Evolutionary conservation across 2,113 vertebrate species (phyloP).

Genomic region (Scophthalmus maximus): DNA sequence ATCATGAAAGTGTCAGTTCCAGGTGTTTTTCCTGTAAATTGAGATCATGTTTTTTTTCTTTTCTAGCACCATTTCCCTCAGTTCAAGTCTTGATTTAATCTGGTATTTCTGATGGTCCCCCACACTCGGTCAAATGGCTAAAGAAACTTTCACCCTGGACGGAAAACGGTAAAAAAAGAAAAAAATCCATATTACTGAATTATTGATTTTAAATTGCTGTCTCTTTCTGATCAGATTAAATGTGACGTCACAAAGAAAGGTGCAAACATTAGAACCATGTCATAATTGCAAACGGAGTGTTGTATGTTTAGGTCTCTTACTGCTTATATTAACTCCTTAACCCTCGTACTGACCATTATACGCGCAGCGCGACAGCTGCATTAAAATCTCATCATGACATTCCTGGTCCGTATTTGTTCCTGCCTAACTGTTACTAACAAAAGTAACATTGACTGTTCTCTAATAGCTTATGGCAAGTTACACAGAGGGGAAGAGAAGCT

Average conservation of each 20-base stretch:
- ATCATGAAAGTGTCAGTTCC: conserved; percentile 17
- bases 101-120: conserved; percentile 26
- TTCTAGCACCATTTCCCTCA: conserved; percentile 18
- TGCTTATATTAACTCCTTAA: conserved; percentile 11
- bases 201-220: conserved; percentile 5
- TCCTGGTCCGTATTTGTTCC: conserved; percentile 31
- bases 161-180: conserved; percentile 1
- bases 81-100: conserved; percentile 7
- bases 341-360: background rate
- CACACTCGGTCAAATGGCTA: conserved; percentile 2
- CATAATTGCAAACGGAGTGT: conserved; percentile 5
- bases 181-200: conserved; percentile 7
- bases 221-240: conserved; percentile 23
- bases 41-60: conserved; percentile 31
- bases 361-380: conserved; percentile 14
- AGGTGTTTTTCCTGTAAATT: background rate
- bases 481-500: conserved; percentile 84
- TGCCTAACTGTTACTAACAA: conserved; percentile 46
- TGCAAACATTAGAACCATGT: conserved; percentile 16
- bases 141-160: background rate
- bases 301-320: conserved; percentile 2
- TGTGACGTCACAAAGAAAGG: conserved; percentile 11
- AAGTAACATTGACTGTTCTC: conserved; percentile 82
- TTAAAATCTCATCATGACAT: conserved; percentile 8
- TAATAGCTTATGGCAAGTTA: conserved; percentile 87